phyloP scores from a whole-genome alignment of 2,797 vertebrate species.

The Sarcophilus harrisii region DNA sequence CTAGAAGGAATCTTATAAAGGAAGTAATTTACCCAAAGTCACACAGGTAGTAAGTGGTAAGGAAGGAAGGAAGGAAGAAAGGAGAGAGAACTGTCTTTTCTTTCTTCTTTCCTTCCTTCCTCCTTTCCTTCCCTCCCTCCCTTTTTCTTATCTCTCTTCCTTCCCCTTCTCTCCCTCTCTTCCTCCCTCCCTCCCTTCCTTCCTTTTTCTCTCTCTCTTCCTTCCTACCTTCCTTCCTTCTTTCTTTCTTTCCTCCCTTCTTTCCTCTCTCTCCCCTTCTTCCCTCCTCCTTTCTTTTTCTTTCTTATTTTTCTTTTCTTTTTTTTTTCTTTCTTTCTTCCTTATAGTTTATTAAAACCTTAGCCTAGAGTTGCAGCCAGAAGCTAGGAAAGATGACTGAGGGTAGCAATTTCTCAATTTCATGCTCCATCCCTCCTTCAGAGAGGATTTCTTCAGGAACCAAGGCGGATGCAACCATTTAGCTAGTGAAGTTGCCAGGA shows the following conservation, averaged over 20 bases:
- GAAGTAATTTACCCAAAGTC: neutral
- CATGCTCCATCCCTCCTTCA: slow-evolving; percentile 28
- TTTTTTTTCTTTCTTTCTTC: fast-evolving
- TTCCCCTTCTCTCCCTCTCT: too few species aligned
- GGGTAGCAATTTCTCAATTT: neutral
- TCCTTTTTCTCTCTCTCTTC: too few species aligned
- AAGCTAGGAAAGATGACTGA: neutral
- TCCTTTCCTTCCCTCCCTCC: too few species aligned
- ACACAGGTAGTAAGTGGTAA: too few species aligned
- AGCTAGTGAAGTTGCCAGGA: slow-evolving; percentile 59
- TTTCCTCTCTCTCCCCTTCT: too few species aligned
- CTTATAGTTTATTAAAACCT: neutral
- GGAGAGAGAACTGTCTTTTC: too few species aligned
- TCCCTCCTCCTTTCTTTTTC: fast-evolving
- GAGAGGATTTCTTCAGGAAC: slow-evolving; percentile 40
- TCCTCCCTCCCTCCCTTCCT: too few species aligned
- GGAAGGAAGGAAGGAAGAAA: too few species aligned
- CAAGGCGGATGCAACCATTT: slow-evolving; percentile 7
- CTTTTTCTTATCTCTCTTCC: too few species aligned
- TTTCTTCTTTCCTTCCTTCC: too few species aligned
- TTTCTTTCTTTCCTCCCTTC: too few species aligned
- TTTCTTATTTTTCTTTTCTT: fast-evolving
- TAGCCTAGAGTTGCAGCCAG: neutral
- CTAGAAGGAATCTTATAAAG: neutral
- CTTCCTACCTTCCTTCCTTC: too few species aligned